Conservation (phyloP, 2,797 vertebrate genomes). For the Takifugu ocellatus region DNA sequence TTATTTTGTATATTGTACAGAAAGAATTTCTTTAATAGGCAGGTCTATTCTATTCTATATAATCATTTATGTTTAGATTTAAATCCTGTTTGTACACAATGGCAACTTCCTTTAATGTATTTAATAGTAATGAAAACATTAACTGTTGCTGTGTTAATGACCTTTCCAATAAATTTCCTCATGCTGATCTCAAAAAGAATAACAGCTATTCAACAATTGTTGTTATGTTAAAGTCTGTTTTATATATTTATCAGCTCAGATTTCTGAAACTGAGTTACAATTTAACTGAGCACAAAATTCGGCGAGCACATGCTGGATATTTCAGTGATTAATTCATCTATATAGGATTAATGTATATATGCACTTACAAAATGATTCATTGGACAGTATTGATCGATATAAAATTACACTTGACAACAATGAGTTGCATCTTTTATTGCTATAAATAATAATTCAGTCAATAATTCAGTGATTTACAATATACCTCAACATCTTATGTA, state of each 20-base stretch:
- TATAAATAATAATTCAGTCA: constrained; percentile 2
- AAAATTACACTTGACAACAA: not conserved
- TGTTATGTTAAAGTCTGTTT: not conserved
- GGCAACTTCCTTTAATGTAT: not conserved
- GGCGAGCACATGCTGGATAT: no score
- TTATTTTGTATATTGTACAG: not conserved
- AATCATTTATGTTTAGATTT: not conserved
- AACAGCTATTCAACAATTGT: not conserved
- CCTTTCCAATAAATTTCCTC: constrained; percentile 7
- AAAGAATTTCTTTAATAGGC: not conserved
- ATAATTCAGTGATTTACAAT: not conserved
- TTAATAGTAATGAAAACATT: not conserved
- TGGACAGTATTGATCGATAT: constrained; percentile 1
- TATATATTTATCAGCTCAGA: not conserved
- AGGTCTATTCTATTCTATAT: not conserved
- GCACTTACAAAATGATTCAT: not conserved
- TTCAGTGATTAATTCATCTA: not conserved
- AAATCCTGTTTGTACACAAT: not conserved
- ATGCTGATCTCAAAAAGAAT: constrained; percentile 4
- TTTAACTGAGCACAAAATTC: not conserved
- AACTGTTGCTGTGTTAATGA: constrained; percentile 1
- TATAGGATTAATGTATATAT: not conserved
- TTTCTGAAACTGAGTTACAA: not conserved
- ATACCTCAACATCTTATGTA: no score
- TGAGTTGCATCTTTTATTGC: constrained; percentile 5